A percentile compares a stretch with the other conserved stretches of the same genome.
phyloP scores from a whole-genome alignment of 1,140 invertebrate species.

The Cardiocondyla obscurior region DNA sequence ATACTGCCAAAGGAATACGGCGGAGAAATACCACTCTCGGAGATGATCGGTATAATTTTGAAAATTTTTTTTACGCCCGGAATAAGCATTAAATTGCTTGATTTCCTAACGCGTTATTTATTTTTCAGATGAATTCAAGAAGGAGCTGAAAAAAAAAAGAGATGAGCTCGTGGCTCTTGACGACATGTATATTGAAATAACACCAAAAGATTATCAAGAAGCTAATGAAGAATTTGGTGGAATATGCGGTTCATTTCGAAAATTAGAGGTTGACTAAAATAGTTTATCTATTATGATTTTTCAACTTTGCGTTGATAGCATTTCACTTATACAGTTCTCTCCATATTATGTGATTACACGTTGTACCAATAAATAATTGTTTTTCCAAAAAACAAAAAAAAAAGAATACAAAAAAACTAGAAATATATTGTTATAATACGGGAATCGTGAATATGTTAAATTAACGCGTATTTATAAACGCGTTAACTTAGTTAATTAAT shows the following conservation, averaged over 20 bases:
- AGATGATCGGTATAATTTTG: slow-evolving; percentile 90
- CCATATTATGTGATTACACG: neutral
- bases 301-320: neutral
- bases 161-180: slow-evolving; percentile 89
- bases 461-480: neutral
- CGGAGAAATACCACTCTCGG: slow-evolving; percentile 89
- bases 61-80: neutral
- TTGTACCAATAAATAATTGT: neutral
- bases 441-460: neutral
- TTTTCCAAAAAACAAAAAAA: slow-evolving; percentile 48
- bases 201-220: slow-evolving; percentile 86
- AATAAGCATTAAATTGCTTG: neutral
- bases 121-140: slow-evolving; percentile 86
- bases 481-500: neutral
- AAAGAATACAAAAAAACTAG: too few relatives aligned
- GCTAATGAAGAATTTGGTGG: slow-evolving; percentile 87
- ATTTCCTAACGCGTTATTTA: neutral
- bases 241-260: slow-evolving; percentile 91
- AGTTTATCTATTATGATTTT: neutral
- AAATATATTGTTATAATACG: neutral
- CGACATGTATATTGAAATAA: slow-evolving; percentile 90
- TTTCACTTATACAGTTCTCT: neutral
- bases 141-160: slow-evolving; percentile 86
- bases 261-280: slow-evolving; percentile 90
- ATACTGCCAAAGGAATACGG: slow-evolving; percentile 94